These are phyloP conservation scores for Aphidius colemani DNA, from an alignment of 2,888 invertebrate species.

Conservation along the genomic window DNA sequence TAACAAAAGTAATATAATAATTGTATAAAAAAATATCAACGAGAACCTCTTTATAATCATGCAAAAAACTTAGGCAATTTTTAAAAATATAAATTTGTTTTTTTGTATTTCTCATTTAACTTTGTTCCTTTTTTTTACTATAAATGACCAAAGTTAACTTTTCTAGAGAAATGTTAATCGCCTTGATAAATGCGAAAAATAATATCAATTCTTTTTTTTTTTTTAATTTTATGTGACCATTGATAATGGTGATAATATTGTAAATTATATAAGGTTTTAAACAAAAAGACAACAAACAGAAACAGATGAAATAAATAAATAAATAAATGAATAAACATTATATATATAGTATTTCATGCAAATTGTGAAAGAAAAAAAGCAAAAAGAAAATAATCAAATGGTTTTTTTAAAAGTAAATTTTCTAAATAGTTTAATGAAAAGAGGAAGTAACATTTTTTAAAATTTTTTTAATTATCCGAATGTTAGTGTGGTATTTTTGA, in stretches of 20 bases:
- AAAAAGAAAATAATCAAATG: background rate
- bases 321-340: conserved; percentile 32
- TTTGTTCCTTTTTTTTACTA: conserved; percentile 27
- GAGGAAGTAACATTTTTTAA: background rate
- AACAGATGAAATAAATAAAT: conserved; percentile 6
- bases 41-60: background rate
- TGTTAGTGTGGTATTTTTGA: background rate
- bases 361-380: conserved; percentile 26
- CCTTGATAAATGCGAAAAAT: conserved; percentile 15
- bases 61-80: background rate
- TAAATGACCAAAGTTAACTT: conserved; percentile 48
- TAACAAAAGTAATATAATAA: background rate
- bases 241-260: no score
- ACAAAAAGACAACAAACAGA: conserved; percentile 24
- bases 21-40: background rate
- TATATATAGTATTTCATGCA: conserved; percentile 50
- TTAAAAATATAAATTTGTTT: conserved; percentile 5
- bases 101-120: background rate
- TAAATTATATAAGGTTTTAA: conserved; percentile 33
- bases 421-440: background rate
- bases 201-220: conserved; percentile 2
- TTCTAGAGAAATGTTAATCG: conserved; percentile 38
- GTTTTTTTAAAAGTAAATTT: no score
- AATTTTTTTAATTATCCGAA: background rate
- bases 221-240: background rate